A percentile compares a stretch with the other conserved stretches of the same genome.
Conservation (phyloP, 2,797 vertebrate species). For the Hozukius guyotensis region DNA sequence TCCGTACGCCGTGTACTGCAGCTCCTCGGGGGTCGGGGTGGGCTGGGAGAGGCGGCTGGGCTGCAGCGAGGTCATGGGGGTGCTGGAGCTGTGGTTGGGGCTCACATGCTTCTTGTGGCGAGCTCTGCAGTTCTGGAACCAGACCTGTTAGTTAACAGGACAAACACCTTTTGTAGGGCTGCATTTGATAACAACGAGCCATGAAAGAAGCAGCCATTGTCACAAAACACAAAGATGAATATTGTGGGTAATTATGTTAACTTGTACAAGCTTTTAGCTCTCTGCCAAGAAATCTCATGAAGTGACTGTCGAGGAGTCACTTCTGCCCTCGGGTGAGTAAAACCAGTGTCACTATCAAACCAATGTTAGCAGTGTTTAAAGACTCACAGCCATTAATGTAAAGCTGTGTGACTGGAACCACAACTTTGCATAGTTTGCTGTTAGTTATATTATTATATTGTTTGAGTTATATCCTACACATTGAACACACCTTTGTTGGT, state of each 20-base stretch:
- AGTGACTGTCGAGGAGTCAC: background rate
- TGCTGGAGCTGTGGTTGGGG: slow-evolving; percentile 86
- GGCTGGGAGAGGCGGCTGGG: slow-evolving; percentile 87
- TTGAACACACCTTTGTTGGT: background rate
- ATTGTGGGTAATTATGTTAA: too few relatives aligned
- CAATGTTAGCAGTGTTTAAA: background rate
- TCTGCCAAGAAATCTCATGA: background rate
- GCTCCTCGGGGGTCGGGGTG: slow-evolving; percentile 88
- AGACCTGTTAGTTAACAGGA: slow-evolving; percentile 84
- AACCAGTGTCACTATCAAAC: background rate
- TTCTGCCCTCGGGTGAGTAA: background rate
- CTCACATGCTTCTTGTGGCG: slow-evolving; percentile 98
- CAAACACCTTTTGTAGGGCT: background rate
- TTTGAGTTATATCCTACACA: background rate
- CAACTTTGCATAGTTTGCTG: background rate
- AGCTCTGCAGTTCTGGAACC: slow-evolving; percentile 98
- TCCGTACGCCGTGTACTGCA: slow-evolving; percentile 90
- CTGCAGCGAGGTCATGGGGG: slow-evolving; percentile 86
- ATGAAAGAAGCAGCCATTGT: background rate
- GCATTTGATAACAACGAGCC: background rate
- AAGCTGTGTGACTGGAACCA: background rate
- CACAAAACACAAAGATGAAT: background rate
- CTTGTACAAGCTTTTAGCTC: background rate
- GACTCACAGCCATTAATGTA: background rate
- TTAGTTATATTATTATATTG: background rate